Base-by-base conservation (phyloP, 64 coral and sea anemone genomes). In the Astreopora myriophthalma region DNA sequence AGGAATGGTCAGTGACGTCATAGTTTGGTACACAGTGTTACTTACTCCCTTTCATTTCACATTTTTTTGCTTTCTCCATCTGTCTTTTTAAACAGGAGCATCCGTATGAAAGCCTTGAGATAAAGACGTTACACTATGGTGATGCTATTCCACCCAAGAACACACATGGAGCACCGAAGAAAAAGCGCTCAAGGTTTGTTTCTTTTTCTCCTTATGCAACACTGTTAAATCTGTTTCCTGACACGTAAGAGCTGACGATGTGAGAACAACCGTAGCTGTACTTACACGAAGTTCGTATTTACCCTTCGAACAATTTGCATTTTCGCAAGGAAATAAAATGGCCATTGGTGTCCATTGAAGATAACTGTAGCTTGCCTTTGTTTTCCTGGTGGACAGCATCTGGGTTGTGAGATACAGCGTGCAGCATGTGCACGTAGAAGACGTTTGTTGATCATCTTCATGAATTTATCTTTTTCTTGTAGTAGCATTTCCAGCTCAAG, bases 111-210 rank as follows among this genome's bases (percentile, higher is more conserved):
- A 83, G 0, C 9, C 32, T 83, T 33, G 52, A 83, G 22, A n/a
- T 64, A 3, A 83, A 38, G 49, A 55, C 61, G 33, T 12, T 36
- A 20, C 31, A 19, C 9, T 37, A 52, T 4, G 1, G 23, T 36
- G 48, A 83, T 35, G 30, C 19, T 32, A 61, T 61, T 64, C 52
- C 79, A 11, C 30, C 32, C 7, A 78, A 51, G 16, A 51, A 78
- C 44, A 57, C 8, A 16, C 44, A 51, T 4, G n/a, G 34, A 57
- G 0, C 52, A 37, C 8, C 19, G 25, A 83, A 36, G 55, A 36
- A 63, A 22, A 83, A 83, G 33, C 57, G 79, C 11, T 16, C 57
- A 64, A 83, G 79, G 79, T 83, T 38, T 64, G 79, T 80, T 71
- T 17, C 2, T 25, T 71, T 71, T 8, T 34, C 0, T 34, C 17